Conservation (phyloP, 2,113 vertebrate species). For the Cololabis saira region DNA sequence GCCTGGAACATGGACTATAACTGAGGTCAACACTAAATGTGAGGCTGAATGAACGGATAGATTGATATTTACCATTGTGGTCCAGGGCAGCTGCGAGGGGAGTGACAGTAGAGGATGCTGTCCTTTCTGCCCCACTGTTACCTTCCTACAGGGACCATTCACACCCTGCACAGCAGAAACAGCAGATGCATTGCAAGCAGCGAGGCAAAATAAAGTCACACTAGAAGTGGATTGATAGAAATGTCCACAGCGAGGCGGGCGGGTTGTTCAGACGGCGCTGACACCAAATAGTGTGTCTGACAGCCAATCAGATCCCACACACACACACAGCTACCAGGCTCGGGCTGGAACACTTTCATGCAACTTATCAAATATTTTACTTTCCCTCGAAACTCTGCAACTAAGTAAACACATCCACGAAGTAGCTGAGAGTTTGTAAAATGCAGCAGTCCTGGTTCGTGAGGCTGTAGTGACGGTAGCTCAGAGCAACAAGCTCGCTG, state of each 20-base stretch:
- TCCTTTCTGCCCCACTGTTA: constrained; percentile 80
- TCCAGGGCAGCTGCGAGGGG: constrained; percentile 77
- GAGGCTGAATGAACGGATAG: background rate
- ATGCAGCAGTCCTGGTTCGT: too few species aligned
- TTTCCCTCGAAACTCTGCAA: background rate
- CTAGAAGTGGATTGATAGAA: background rate
- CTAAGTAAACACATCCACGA: background rate
- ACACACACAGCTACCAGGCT: constrained; percentile 25
- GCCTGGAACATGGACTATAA: too few species aligned
- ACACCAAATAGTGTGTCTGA: constrained; percentile 20
- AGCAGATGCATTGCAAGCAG: constrained; percentile 14
- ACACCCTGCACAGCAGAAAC: constrained; percentile 72
- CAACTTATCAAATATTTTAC: constrained; percentile 32
- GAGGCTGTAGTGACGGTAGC: background rate
- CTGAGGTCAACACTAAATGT: background rate
- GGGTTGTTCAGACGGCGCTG: background rate
- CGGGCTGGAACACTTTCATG: constrained; percentile 37
- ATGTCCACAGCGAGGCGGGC: background rate
- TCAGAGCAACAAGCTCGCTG: constrained; percentile 72
- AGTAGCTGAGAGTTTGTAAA: background rate
- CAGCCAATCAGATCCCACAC: constrained; percentile 28
- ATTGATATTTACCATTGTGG: constrained; percentile 78
- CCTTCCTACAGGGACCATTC: constrained; percentile 82
- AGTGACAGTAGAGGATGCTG: constrained; percentile 80
- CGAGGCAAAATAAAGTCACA: constrained; percentile 1